Base-by-base conservation (phyloP, 2,888 invertebrate species). In the Pseudococcus jackbeardsleyi region DNA sequence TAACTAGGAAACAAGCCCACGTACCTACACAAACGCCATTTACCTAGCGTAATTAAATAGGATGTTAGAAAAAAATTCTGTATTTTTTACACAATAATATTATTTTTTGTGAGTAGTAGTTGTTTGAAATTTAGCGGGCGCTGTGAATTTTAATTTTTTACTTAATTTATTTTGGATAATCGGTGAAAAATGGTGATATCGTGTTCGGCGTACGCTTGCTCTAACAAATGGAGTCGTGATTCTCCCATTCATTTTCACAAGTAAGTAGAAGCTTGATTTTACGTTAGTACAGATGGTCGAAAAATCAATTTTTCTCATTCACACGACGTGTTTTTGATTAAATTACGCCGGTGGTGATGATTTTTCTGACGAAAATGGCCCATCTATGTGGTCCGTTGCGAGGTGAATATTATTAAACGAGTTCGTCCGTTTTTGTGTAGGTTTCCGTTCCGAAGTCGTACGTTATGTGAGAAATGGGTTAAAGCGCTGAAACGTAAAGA, bases 201-300 rank as follows among this genome's bases (percentile, higher is more conserved):
- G 12, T 88, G 85, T 88, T 88, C 88, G 22, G 88, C 88, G 46
- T 88, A 85, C 79, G 85, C 68, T 54, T 88, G 88, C 85, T 84
- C 77, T 26, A 88, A 85, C 59, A 88, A 79, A 85, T 79, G 79
- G 77, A 85, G 85, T 64, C 50, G 79, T 42, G 59, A 77, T 64
- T 85, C 85, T 50, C 79, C 88, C 68, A 50, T 88, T n/a, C 88
- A 88, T 85, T 88, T 88, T 82, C 85, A 85, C 19, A 85, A 64
- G 88, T 88, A 85, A 72, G 85, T 77, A 17, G 68, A 72, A 72
- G 68, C 68, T 72, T 72, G n/a, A 12, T 33, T 33, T 11, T 3
- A 12, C 33, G 26, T 3, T 72, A 64, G 68, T 33, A 15, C 68
- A 72, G 22, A 72, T 72, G 68, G 11, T 72, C 33, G 11, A 33